Evolutionary conservation across 2,113 vertebrate genomes (phyloP).

Genomic region (Saimiri boliviensis): DNA sequence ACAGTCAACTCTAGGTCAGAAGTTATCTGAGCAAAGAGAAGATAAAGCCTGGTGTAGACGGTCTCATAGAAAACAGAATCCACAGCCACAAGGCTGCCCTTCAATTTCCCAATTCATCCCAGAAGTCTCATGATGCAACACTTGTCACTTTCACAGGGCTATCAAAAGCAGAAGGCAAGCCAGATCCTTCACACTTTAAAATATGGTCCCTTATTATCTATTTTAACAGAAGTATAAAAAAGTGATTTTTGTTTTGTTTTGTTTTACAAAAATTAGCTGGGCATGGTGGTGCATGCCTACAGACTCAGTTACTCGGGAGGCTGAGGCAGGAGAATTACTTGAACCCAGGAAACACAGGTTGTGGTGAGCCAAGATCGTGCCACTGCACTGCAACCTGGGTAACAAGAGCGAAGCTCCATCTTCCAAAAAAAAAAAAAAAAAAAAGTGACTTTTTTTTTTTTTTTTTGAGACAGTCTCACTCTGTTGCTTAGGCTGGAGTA

Average conservation of each 20-base stretch:
- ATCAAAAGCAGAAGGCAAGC: background rate
- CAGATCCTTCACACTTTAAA: background rate
- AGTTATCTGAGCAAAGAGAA: background rate
- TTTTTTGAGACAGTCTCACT: too few species aligned
- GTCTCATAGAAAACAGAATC: background rate
- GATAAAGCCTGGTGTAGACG: background rate
- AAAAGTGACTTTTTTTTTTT: background rate
- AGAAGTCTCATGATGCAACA: rapidly evolving
- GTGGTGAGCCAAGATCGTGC: too few species aligned
- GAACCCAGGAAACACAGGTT: too few species aligned
- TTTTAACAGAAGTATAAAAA: background rate
- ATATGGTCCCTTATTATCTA: background rate
- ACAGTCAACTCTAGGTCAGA: background rate
- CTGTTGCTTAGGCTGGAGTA: too few species aligned
- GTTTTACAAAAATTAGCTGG: too few species aligned
- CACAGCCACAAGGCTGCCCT: background rate
- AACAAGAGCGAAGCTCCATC: too few species aligned
- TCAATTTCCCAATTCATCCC: rapidly evolving
- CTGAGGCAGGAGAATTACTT: too few species aligned
- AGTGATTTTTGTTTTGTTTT: background rate
- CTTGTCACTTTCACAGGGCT: rapidly evolving
- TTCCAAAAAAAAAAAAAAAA: background rate
- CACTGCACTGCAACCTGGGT: too few species aligned
- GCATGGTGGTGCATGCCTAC: too few species aligned
- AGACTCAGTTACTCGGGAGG: too few species aligned